Base-by-base conservation (phyloP, 2,888 invertebrate species). In the Cheilosia scutellata region DNA sequence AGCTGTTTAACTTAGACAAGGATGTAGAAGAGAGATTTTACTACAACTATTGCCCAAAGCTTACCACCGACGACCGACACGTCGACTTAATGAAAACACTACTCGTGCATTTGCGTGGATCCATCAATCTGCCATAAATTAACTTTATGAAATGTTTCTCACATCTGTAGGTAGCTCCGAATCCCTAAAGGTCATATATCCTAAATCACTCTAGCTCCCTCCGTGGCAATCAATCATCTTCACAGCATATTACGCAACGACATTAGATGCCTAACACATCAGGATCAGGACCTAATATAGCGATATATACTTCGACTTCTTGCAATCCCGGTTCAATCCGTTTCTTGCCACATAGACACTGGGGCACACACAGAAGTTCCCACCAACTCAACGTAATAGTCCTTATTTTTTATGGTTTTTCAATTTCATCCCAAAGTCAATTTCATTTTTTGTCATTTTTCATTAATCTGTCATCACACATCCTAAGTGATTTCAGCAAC, bases 381-480 rank as follows among this genome's bases (percentile, higher is more conserved):
- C 86, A 86, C 68, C 76, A 53, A 72, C 49, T n/a, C 57, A 42
- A 5, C 37, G 16, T 20, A 37, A 44, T 27, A 49, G 49, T 58
- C 53, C 63, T 51, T 58, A 37, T 62, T 71, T 72, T 76, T 80
- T 72, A 72, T 76, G 66, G 60, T 63, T 86, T 82, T 86, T 82
- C 86, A 86, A 86, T 86, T 86, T 86, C 77, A 63, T 86, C 44
- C 58, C 62, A 62, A 77, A 82, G 82, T 82, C 86, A 86, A 86
- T 86, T 86, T 86, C 57, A 77, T 68, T 86, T 82, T 86, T 86
- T 86, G 89, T 88, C 90, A 91, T 91, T 91, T 90, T 90, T 91
- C 89, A 89, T 88, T 89, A 87, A 88, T 88, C 90, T 91, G 91
- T 91, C 91, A 90, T 90, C 91, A 91, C 91, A 90, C 90, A 89